Evolutionary conservation across 2,797 vertebrate species (phyloP).

Genomic region (Acanthis flammea): DNA sequence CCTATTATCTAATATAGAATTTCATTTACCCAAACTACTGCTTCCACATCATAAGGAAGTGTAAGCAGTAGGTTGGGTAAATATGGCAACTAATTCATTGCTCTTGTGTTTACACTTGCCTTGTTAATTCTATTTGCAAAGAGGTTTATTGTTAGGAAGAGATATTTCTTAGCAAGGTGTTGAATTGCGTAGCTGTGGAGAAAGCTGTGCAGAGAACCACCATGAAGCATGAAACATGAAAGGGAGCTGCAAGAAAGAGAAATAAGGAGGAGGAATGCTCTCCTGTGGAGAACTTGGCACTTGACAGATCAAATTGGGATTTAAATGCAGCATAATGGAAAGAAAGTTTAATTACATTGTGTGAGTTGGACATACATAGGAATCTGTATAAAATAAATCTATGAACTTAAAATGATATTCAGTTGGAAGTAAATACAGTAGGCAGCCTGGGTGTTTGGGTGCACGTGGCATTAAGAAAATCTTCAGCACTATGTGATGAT

Average conservation of each 20-base stretch:
- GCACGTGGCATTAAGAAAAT: accelerated
- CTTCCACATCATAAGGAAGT: neutral
- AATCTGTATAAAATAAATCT: neutral
- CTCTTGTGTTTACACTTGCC: neutral
- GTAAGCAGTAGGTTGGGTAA: neutral
- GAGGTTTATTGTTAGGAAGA: neutral
- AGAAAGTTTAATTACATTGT: neutral
- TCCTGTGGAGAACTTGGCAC: neutral
- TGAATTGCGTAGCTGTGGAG: neutral
- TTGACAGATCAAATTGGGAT: neutral
- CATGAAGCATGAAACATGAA: neutral
- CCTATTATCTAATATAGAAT: neutral
- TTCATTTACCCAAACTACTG: neutral
- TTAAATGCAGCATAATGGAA: neutral
- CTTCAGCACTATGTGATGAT: neutral
- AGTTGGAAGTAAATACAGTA: neutral
- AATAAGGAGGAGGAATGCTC: neutral
- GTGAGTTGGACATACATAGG: neutral
- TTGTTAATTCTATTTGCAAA: neutral
- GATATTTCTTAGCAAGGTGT: neutral
- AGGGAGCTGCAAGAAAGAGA: neutral
- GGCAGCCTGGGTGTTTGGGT: neutral
- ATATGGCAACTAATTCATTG: neutral
- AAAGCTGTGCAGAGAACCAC: neutral
- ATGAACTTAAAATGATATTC: accelerated